Base-by-base conservation (phyloP, 2,113 vertebrate genomes). In the Pelodiscus sinensis region DNA sequence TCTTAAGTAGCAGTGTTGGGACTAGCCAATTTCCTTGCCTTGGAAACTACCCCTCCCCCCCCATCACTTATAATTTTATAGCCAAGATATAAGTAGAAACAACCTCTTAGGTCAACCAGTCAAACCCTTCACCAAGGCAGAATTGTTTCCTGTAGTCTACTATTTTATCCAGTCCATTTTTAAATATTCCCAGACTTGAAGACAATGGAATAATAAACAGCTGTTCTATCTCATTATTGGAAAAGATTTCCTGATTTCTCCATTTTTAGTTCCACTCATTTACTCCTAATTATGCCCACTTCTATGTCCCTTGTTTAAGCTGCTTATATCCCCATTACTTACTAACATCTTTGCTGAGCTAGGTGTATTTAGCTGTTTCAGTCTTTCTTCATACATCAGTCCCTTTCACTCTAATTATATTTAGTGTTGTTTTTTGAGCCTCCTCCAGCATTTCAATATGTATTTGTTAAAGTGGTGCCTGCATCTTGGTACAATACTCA, bases 391-490 rank as follows among this genome's bases (percentile, higher is more conserved):
- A 5, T 78, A 3, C 50, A 52, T 87, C 73, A 57, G 0, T 75
- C 93, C 29, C 58, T 90, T 54, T 51, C 9, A n/a, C 82, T 55
- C 57, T 73, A 87, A 78, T 93, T 81, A 31, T 80, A 25, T 75
- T 90, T 87, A 80, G 71, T 82, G 31, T 35, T 24, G 81, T 54
- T 44, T 15, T 44, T n/a, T 87, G 15, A 85, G 9, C 24, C 77
- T 0, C 0, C 52, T 92, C 50, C 81, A 92, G 38, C 9, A 4
- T 86, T 90, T 86, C 54, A 31, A 1, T 24, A 7, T 19, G 10
- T 81, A 86, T 88, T 86, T 81, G 27, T 77, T 62, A 62, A 82
- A 94, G 68, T 58, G 35, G 51, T 52, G 95, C 84, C n/a, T 8
- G 54, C 60, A 1, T 29, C 56, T 24, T 68, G 0, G 0, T 51